Base-by-base conservation (phyloP, 1,140 invertebrate genomes). In the Hestina assimilis region DNA sequence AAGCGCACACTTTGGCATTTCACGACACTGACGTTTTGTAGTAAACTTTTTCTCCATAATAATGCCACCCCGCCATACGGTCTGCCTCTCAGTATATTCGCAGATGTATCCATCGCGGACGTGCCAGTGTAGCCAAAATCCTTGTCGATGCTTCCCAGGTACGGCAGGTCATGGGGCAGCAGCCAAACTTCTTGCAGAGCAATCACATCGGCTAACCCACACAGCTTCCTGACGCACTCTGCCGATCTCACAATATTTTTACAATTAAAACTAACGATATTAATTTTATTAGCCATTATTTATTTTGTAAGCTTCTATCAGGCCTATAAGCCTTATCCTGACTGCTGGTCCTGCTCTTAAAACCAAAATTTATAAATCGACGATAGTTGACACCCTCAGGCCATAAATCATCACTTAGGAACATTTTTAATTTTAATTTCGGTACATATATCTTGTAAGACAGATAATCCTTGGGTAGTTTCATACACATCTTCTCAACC, bases 21-120 rank as follows among this genome's bases (percentile, higher is more conserved):
- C 38, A 41, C 38, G 14, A 45, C 42, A 38, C 33, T 26, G 12
- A 45, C 42, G n/a, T n/a, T n/a, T n/a, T 45, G 42, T 8, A 45
- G 28, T 2, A 14, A 21, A 7, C n/a, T 6, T 28, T 45, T 45
- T 26, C 42, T 24, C 42, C 42, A 45, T 12, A 45, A 8, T 23
- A 26, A 28, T 4, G 42, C 42, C 2, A 45, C 42, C 15, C 42
- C 23, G 14, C 6, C 42, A 4, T 38, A 38, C 12, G 33, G 33
- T 28, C 42, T 45, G 7, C 42, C 23, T 12, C 28, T 28, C 4
- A 28, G n/a, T 7, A 38, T n/a, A 7, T 12, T 12, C 12, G 5
- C 8, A 3, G 12, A 14, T 4, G 33, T 38, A 15, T 38, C 33
- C 2, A 38, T 17, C 3, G 33, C 4, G 3, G 33, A 38, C 12